Evolutionary conservation across 2,113 vertebrate species (phyloP).

Genomic region (Apteryx mantelli): DNA sequence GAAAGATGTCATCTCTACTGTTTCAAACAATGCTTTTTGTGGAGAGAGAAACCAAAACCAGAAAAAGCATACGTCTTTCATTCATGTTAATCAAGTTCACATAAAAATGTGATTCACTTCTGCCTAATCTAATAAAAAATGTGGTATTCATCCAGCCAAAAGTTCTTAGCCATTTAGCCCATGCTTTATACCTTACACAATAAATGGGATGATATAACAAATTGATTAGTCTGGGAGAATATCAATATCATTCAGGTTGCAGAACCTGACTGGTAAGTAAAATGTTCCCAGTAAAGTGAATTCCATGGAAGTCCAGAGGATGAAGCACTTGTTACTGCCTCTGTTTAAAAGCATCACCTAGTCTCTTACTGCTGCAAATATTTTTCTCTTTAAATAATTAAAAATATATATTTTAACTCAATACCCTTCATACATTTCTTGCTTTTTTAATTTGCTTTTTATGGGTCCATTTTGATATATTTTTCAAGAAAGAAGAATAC

Average conservation of each 20-base stretch:
- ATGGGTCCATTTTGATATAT: background rate
- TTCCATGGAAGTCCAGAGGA: background rate
- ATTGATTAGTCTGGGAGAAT: background rate
- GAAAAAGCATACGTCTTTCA: background rate
- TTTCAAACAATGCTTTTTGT: background rate
- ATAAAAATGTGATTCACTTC: background rate
- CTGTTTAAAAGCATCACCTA: background rate
- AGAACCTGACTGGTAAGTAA: background rate
- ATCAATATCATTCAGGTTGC: background rate
- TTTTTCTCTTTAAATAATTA: background rate
- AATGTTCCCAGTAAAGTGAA: background rate
- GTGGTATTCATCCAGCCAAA: background rate
- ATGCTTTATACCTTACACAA: background rate
- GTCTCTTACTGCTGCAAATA: rapidly evolving
- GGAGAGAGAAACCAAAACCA: background rate
- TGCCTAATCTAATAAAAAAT: background rate
- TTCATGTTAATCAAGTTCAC: background rate
- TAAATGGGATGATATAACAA: background rate
- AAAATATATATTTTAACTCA: background rate
- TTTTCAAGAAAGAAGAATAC: background rate
- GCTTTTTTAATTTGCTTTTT: background rate
- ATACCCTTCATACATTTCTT: background rate
- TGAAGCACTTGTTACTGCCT: background rate
- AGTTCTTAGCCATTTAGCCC: background rate
- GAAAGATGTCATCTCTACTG: background rate